Conservation (phyloP, 35 echinoderm and acorn worm species). For the Apostichopus californicus region DNA sequence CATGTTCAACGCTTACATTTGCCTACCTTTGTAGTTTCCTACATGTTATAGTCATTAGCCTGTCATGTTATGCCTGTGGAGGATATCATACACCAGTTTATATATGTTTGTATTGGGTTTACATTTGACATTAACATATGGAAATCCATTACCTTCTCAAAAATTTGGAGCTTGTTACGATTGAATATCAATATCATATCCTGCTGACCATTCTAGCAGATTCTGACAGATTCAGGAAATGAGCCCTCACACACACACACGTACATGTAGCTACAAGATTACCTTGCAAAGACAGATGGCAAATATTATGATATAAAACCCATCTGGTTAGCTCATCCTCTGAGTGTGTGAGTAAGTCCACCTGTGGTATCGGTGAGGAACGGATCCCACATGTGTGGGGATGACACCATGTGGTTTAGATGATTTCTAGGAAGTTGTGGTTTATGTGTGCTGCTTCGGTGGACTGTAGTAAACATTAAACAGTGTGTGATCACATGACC, state of each 20-base stretch:
- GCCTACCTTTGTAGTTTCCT: no score
- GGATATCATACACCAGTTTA: no score
- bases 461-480: neutral
- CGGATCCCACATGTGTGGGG: neutral
- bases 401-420: conserved; percentile 21
- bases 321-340: neutral
- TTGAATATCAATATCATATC: neutral
- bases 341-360: neutral
- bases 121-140: no score
- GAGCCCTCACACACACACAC: neutral
- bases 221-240: neutral
- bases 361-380: neutral
- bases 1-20: no score
- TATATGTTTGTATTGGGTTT: no score
- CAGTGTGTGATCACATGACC: neutral
- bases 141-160: no score
- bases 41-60: no score
- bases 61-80: no score
- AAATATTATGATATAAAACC: neutral
- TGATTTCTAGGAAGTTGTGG: conserved; percentile 10
- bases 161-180: no score
- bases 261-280: neutral
- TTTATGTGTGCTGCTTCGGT: neutral
- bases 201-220: neutral
- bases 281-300: no score